A percentile compares a stretch with the other conserved stretches of the same genome.
These are phyloP conservation scores for Alloplasta piceator DNA, from an alignment of 2,888 invertebrate genomes.

Conservation along the genomic window DNA sequence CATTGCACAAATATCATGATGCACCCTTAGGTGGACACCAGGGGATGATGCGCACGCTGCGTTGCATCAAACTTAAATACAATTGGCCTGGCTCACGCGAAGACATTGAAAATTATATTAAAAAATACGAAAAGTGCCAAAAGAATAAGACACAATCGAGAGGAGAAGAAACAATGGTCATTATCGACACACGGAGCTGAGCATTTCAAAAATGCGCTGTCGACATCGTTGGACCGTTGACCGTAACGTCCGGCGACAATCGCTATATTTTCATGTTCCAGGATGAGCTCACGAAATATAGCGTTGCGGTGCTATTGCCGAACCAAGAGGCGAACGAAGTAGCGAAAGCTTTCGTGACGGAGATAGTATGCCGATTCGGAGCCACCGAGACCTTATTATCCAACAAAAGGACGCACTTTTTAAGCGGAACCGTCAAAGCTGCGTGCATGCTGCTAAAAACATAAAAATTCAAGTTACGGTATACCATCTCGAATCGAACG, in stretches of 20 bases:
- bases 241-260: background rate
- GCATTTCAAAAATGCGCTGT: constrained; percentile 3
- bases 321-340: constrained; percentile 9
- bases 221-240: background rate
- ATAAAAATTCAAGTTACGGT: background rate
- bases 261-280: background rate
- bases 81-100: no score
- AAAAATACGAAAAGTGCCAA: background rate
- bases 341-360: background rate
- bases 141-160: background rate
- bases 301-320: constrained; percentile 9
- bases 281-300: background rate
- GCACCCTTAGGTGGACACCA: constrained; percentile 44
- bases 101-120: background rate
- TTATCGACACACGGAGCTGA: background rate
- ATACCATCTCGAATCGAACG: background rate
- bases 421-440: background rate
- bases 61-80: constrained; percentile 58
- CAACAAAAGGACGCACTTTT: background rate
- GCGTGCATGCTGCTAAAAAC: background rate
- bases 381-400: background rate
- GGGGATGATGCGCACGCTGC: constrained; percentile 55
- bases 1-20: constrained; percentile 45
- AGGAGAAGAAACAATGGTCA: background rate
- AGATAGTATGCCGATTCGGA: background rate